Conservation (phyloP, 1,140 invertebrate species). For the Euschistus heros region DNA sequence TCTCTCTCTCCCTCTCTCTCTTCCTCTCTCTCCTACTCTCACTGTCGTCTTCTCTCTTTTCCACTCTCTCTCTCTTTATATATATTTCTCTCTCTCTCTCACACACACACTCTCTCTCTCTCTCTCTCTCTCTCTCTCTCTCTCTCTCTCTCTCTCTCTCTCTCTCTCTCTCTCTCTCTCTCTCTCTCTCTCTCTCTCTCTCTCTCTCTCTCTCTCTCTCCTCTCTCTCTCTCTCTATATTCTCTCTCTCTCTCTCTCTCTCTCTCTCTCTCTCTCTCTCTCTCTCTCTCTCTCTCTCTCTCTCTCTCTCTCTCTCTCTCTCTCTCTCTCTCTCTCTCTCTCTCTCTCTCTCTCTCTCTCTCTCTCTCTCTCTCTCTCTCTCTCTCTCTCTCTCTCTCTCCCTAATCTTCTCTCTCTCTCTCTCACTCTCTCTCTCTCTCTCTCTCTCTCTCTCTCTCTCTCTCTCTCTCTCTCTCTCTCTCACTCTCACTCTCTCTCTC, state of each 20-base stretch:
- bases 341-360: constrained; percentile 5
- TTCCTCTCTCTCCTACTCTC: neutral
- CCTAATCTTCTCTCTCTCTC: neutral
- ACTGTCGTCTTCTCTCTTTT: constrained; percentile 5
- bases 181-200: constrained; percentile 22
- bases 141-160: constrained; percentile 23
- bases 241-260: neutral
- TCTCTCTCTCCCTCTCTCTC: neutral
- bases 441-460: neutral
- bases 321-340: constrained; percentile 8
- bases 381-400: constrained; percentile 6
- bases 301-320: constrained; percentile 15
- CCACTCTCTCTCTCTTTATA: constrained; percentile 13
- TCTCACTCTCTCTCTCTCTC: neutral
- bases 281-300: constrained; percentile 14
- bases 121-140: constrained; percentile 17
- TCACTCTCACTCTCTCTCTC: constrained; percentile 7
- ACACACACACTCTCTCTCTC: constrained; percentile 5
- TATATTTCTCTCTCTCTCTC: neutral
- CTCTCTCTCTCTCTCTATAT: constrained; percentile 5
- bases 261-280: constrained; percentile 3
- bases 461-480: constrained; percentile 9
- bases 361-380: neutral
- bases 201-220: constrained; percentile 19
- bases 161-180: constrained; percentile 19